Base-by-base conservation (phyloP, 2,113 vertebrate species). In the Oncorhynchus clarkii region DNA sequence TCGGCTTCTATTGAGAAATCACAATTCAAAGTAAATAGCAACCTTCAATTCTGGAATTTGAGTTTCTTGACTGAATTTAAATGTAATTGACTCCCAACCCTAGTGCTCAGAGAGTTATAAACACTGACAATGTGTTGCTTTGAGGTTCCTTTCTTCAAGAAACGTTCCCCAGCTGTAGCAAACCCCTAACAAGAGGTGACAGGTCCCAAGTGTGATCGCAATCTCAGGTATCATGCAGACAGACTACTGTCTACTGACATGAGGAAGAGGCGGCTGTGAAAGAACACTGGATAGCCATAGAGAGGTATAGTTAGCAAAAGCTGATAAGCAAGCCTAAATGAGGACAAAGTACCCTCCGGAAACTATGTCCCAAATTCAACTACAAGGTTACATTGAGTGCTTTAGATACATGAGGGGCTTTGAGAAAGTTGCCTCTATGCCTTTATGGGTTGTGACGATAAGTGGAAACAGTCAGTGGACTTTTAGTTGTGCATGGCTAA, bases 131-230 rank as follows among this genome's bases (percentile, higher is more conserved):
- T 45, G 39, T 9, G 16, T 39, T 2, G 14, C 18, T 68, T 68
- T 39, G 18, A 68, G 16, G 66, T 34, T 20, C 18, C 31, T 31
- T 73, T 64, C 51, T 16, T n/a, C n/a, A 3, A 22, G 7, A 62
- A 62, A 22, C 7, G 1, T 62, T 7, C n/a, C 39, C 39, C 7
- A 62, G 59, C n/a, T 16, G 8, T 62, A 22, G 59, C 18, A n/a
- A 22, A 62, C 20, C 59, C 59, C n/a, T 34, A 22, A 76, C 74
- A 62, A 76, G 74, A 76, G 9, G 22, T n/a, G 66, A 68, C 51
- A 72, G 34, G 70, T 27, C 48, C 12, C 27, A 12, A 2, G 22
- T 34, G 26, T 72, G 45, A 72, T 72, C 12, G 11, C 8, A 22
- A 67, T 27, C 48, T 2, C 45, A 24, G 76, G 12, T 59, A 48